A percentile compares a stretch with the other conserved stretches of the same genome.
Conservation (phyloP, 2,888 invertebrate genomes). For the Mythimna ferrago region DNA sequence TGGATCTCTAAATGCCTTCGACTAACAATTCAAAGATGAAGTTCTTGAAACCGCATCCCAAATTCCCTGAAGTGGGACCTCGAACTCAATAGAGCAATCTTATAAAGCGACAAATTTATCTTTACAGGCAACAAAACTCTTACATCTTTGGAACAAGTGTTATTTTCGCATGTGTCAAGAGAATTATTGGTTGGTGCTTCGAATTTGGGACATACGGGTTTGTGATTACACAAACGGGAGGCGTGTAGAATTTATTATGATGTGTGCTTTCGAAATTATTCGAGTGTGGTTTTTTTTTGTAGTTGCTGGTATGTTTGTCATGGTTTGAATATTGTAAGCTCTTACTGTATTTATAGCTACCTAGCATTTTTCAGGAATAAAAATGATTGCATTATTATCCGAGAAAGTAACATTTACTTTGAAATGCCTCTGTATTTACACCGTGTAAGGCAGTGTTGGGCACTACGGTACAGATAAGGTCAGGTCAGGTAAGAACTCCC, state of each 20-base stretch:
- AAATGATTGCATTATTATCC: no score
- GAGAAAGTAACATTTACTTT: no score
- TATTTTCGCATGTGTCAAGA: slow-evolving; percentile 34
- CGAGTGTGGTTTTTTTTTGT: slow-evolving; percentile 19
- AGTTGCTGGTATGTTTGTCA: slow-evolving; percentile 1
- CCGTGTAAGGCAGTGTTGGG: no score
- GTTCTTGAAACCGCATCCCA: slow-evolving; percentile 66
- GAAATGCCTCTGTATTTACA: no score
- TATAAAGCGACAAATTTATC: slow-evolving; percentile 64
- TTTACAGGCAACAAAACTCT: slow-evolving; percentile 18
- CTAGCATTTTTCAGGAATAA: no score
- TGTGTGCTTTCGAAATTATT: slow-evolving; percentile 37
- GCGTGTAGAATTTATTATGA: slow-evolving; percentile 39
- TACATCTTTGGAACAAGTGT: slow-evolving; percentile 18
- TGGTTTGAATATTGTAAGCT: not conserved
- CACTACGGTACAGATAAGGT: no score
- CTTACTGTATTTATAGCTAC: not conserved
- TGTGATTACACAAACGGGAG: slow-evolving; percentile 45
- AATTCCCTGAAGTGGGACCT: slow-evolving; percentile 72
- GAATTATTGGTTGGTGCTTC: slow-evolving; percentile 15
- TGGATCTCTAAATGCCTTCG: slow-evolving; percentile 50
- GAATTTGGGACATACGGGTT: slow-evolving; percentile 57
- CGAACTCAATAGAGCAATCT: slow-evolving; percentile 70
- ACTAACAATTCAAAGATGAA: slow-evolving; percentile 64
- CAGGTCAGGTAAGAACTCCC: no score